Percentiles rank a stretch among this genome's conserved stretches.
These are phyloP conservation scores for Syrista parreyssii DNA, from an alignment of 2,888 invertebrate genomes.

Conservation along the genomic window DNA sequence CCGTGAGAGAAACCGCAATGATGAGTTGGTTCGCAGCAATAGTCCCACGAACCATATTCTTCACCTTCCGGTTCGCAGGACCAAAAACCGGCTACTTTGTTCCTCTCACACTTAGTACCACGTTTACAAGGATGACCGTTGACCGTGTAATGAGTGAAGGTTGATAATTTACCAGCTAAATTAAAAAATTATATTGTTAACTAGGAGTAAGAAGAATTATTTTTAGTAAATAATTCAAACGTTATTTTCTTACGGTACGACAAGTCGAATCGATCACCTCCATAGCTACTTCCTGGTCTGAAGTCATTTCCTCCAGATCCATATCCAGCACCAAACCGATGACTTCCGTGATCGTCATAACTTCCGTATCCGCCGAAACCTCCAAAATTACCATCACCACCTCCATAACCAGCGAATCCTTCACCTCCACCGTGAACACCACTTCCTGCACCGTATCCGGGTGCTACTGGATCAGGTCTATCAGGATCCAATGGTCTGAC, in stretches of 20 bases:
- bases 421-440: constrained; percentile 7
- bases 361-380: background rate
- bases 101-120: constrained; percentile 78
- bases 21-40: constrained; percentile 85
- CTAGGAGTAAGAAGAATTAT: background rate
- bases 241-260: constrained; percentile 6
- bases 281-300: constrained; percentile 16
- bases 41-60: constrained; percentile 82
- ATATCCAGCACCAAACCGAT: constrained; percentile 3
- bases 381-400: constrained; percentile 3
- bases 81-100: constrained; percentile 83
- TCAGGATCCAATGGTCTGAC: constrained; percentile 32
- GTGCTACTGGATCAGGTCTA: constrained; percentile 26
- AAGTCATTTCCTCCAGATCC: constrained; percentile 11
- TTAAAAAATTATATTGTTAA: background rate
- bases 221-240: too few relatives aligned
- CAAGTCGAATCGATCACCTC: constrained; percentile 21
- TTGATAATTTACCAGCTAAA: constrained; percentile 67
- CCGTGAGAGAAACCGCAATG: constrained; percentile 87
- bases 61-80: constrained; percentile 83
- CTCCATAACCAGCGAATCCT: background rate
- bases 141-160: constrained; percentile 83
- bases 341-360: background rate
- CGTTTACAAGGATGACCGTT: constrained; percentile 82
- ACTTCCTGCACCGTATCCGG: background rate